Evolutionary conservation across 2,888 invertebrate genomes (phyloP).

Genomic region (Cosmopolites sordidus): DNA sequence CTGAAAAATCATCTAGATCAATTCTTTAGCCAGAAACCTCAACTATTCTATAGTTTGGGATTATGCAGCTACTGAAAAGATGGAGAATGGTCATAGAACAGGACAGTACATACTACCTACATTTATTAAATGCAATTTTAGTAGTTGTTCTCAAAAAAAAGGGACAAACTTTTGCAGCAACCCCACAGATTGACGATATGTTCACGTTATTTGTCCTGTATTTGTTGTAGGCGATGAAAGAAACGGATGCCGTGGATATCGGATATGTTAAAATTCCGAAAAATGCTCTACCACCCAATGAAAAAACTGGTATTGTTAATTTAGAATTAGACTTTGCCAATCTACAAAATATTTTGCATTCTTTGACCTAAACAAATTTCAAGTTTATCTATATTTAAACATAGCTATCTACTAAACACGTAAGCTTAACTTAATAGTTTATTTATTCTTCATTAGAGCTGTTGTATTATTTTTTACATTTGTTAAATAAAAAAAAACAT

Average conservation of each 20-base stretch:
- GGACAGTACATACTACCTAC: background rate
- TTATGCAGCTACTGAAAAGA: too few relatives aligned
- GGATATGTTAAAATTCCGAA: constrained; percentile 48
- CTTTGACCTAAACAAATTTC: background rate
- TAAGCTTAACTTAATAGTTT: too few relatives aligned
- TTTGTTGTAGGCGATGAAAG: constrained; percentile 42
- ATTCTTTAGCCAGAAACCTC: too few relatives aligned
- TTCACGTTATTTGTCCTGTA: constrained; percentile 25
- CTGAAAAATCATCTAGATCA: too few relatives aligned
- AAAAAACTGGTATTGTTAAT: constrained; percentile 39
- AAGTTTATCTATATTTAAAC: too few relatives aligned
- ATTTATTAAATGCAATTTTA: background rate
- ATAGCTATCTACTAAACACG: too few relatives aligned
- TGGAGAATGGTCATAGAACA: too few relatives aligned
- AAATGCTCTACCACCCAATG: constrained; percentile 35
- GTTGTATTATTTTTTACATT: too few relatives aligned
- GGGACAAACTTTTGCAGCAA: background rate
- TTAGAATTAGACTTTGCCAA: constrained; percentile 44
- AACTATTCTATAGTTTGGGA: too few relatives aligned
- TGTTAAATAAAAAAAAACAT: too few relatives aligned
- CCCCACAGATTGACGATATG: background rate
- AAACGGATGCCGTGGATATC: constrained; percentile 43
- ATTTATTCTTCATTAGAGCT: too few relatives aligned
- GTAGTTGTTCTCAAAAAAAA: background rate
- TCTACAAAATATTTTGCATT: constrained; percentile 42